Evolutionary conservation across 2,113 vertebrate genomes (phyloP).

Genomic region (Helogale parvula): DNA sequence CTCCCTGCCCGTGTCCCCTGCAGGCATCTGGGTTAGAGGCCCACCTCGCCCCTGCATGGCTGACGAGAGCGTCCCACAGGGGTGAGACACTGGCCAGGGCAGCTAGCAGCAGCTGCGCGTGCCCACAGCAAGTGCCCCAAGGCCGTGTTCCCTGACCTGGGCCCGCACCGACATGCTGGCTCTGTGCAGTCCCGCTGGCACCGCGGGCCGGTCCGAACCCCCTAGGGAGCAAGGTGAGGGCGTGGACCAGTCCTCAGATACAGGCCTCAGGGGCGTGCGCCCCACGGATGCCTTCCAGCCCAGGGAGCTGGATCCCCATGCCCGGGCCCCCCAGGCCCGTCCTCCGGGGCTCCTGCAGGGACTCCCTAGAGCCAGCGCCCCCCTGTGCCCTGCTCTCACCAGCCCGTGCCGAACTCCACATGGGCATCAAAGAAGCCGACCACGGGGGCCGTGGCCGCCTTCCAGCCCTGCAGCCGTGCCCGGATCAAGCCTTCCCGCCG

Average conservation of each 20-base stretch:
- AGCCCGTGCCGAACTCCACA: slow-evolving; percentile 97
- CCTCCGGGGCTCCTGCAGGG: not conserved
- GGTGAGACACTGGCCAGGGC: not conserved
- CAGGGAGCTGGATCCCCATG: accelerated
- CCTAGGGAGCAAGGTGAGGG: not conserved
- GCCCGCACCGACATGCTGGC: too few relatives aligned
- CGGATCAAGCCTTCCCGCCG: slow-evolving; percentile 96
- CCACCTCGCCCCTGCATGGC: not conserved
- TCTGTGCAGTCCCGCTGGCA: not conserved
- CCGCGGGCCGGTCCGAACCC: not conserved
- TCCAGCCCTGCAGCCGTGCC: slow-evolving; percentile 98
- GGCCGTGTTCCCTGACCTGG: not conserved
- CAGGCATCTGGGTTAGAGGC: too few relatives aligned
- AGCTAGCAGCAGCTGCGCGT: accelerated
- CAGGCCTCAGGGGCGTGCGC: accelerated
- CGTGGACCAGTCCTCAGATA: not conserved
- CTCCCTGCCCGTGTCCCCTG: too few relatives aligned
- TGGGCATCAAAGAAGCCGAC: slow-evolving; percentile 99
- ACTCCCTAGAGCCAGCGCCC: not conserved
- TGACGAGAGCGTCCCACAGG: not conserved
- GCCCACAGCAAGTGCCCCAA: not conserved
- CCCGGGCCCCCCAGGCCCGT: too few relatives aligned
- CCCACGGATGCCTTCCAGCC: not conserved
- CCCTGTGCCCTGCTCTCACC: slow-evolving; percentile 85
- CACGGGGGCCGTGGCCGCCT: slow-evolving; percentile 92